Conservation (phyloP, 2,888 invertebrate species). For the Meloe dianella region DNA sequence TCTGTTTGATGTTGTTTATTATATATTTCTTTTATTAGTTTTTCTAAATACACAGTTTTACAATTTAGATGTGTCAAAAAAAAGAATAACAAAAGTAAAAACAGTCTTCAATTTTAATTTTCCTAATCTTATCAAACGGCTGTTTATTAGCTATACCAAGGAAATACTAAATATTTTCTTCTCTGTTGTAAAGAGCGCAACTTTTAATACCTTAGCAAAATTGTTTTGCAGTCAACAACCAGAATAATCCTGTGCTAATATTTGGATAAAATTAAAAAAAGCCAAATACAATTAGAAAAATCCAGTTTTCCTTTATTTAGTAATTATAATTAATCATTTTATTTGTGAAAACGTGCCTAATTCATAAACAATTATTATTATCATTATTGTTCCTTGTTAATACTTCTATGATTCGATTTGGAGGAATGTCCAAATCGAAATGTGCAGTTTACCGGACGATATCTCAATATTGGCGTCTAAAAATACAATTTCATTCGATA, state of each 20-base stretch:
- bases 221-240: too few species aligned
- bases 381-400: neutral
- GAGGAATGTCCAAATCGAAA: neutral
- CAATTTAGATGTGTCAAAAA: too few species aligned
- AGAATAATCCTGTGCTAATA: too few species aligned
- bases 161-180: neutral
- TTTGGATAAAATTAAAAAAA: neutral
- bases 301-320: neutral
- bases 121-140: too few species aligned
- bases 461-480: neutral
- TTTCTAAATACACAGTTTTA: too few species aligned
- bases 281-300: neutral
- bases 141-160: neutral
- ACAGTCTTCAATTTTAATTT: too few species aligned
- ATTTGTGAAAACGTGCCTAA: neutral
- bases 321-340: neutral
- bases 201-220: too few species aligned
- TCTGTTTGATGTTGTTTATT: too few species aligned
- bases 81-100: too few species aligned
- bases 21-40: too few species aligned
- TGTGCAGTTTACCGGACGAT: neutral
- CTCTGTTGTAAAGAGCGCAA: too few species aligned
- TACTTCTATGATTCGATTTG: neutral
- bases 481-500: neutral
- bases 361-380: neutral